These are phyloP conservation scores for Myiopsitta monachus DNA, from an alignment of 2,113 vertebrate species.

Conservation along the genomic window DNA sequence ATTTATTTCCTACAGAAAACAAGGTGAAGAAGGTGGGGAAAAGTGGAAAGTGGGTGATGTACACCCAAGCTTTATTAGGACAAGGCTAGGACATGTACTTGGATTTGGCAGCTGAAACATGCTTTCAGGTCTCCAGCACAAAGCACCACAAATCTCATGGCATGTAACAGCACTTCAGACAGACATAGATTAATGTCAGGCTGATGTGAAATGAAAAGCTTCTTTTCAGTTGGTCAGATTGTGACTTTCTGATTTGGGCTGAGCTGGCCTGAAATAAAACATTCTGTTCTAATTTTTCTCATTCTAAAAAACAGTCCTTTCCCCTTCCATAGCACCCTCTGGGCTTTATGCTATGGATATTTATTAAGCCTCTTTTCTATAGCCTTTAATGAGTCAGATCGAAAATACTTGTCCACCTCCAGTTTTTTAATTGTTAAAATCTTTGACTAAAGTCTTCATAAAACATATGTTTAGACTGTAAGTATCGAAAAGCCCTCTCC, in stretches of 20 bases:
- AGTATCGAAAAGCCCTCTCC: background rate
- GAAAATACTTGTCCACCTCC: background rate
- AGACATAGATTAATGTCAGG: background rate
- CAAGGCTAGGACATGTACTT: background rate
- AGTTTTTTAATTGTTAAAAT: background rate
- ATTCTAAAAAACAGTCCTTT: background rate
- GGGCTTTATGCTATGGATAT: background rate
- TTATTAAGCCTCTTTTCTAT: background rate
- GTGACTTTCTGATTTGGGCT: constrained; percentile 2
- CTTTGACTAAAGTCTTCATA: background rate
- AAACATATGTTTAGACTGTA: background rate
- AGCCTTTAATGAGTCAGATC: background rate
- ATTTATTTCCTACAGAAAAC: background rate
- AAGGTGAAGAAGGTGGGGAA: background rate
- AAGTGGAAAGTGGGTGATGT: background rate
- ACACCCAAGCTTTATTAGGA: background rate
- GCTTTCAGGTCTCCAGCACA: background rate
- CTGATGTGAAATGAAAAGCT: constrained; percentile 44
- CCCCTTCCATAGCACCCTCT: background rate
- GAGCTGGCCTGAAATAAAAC: constrained; percentile 17
- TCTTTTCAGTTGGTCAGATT: constrained; percentile 23
- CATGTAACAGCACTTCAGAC: background rate
- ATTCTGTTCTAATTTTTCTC: constrained; percentile 9
- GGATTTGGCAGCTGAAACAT: constrained; percentile 14
- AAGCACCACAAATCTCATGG: background rate